A percentile compares a stretch with the other conserved stretches of the same genome.
phyloP scores from a whole-genome alignment of 2,797 vertebrate species.

The Liasis olivaceus region DNA sequence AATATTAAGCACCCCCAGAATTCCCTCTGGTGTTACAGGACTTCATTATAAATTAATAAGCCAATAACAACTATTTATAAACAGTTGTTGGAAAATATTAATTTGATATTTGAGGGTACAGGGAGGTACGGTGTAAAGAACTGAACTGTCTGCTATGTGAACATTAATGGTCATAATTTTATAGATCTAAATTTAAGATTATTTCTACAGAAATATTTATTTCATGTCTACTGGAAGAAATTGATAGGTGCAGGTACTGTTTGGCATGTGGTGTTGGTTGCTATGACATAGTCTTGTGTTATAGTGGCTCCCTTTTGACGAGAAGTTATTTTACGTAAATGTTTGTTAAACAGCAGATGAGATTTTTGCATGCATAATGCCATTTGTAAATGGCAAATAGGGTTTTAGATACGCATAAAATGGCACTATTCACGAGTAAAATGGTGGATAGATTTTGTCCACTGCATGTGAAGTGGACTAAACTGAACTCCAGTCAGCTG shows the following conservation, averaged over 20 bases:
- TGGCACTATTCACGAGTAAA: neutral
- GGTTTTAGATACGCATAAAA: neutral
- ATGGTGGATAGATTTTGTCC: neutral
- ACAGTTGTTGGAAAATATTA: neutral
- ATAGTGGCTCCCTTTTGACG: neutral
- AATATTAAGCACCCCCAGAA: neutral
- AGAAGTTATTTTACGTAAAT: neutral
- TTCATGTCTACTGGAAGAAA: neutral
- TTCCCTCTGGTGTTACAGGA: neutral
- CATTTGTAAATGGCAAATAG: neutral
- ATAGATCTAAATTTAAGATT: neutral
- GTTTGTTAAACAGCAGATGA: neutral
- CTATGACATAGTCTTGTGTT: neutral
- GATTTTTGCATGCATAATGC: neutral
- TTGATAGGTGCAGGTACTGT: neutral
- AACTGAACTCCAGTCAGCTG: neutral
- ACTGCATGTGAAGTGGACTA: neutral
- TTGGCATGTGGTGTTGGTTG: neutral
- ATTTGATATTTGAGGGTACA: neutral
- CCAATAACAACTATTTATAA: neutral
- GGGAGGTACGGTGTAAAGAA: neutral
- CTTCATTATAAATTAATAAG: neutral
- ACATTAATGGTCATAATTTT: neutral
- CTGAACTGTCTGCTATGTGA: neutral
- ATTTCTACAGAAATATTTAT: neutral